Base-by-base conservation (phyloP, 2,113 vertebrate species). In the Sylvietta virens region DNA sequence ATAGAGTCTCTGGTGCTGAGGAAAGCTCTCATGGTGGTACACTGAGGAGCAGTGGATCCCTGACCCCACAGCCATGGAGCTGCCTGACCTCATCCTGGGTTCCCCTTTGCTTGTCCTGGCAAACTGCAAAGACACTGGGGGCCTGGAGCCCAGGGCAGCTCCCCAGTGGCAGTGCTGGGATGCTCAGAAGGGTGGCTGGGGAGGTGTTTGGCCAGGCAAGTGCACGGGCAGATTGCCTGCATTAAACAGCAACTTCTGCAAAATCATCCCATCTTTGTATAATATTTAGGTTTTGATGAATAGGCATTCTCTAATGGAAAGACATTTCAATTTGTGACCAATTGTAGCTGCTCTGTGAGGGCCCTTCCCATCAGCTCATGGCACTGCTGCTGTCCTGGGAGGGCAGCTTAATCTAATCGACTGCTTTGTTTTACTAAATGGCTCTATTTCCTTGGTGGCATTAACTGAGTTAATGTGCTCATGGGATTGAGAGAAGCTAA, bases 381-480 rank as follows among this genome's bases (percentile, higher is more conserved):
- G 62, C 54, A 35, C 79, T 83, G 81, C 74, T 50, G 0, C 54
- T 73, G 56, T 92, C 90, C 87, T 58, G 6, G 51, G 88, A 91
- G 95, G 53, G 61, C 4, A 3, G 45, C 84, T 92, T 87, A 90
- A 92, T 93, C 85, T 57, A 70, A 88, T 93, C 0, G 3, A 13
- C 50, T 60, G 53, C 67, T 93, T 93, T 92, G 54, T 95, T 94
- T 91, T 39, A 53, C 93, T 95, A 79, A 96, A 88, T 95, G 81
- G 67, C 79, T 96, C 62, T 77, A 24, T 96, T 88, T 93, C 93
- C 87, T 90, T 92, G 79, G 93, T 93, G 81, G 74, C 71, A 77
- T 95, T 95, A 93, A 71, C 74, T 37, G 79, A 94, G 35, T 90
- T 96, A 88, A 86, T 86, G 81, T 66, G 74, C 94, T 96, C 71